Conservation (phyloP, 1,140 invertebrate genomes). For the Nautilus pompilius region DNA sequence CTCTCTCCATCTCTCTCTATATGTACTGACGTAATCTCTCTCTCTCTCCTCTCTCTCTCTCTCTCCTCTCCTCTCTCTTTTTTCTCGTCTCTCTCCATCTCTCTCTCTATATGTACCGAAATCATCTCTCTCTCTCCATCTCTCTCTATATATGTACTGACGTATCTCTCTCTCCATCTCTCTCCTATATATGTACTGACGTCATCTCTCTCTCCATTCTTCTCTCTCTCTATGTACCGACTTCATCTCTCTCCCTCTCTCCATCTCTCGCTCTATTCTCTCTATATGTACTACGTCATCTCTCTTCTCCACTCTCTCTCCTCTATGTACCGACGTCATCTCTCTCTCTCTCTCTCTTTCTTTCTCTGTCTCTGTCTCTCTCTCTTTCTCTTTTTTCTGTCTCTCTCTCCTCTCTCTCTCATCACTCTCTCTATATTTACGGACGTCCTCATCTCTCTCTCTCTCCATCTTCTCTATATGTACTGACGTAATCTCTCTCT, state of each 20-base stretch:
- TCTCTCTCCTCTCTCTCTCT: too few species aligned
- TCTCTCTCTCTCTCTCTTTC: background rate
- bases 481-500: background rate
- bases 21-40: too few species aligned
- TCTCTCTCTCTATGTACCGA: background rate
- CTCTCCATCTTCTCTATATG: background rate
- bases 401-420: too few species aligned
- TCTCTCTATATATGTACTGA: background rate
- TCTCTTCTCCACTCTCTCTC: background rate
- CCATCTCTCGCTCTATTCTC: background rate
- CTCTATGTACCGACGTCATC: background rate
- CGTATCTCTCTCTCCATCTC: background rate
- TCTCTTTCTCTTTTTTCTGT: background rate
- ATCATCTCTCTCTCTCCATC: background rate
- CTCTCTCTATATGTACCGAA: background rate
- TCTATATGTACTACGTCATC: background rate
- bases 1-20: too few species aligned
- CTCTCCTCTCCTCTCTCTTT: too few species aligned
- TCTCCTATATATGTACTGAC: background rate
- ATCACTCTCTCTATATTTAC: background rate
- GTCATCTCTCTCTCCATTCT: background rate
- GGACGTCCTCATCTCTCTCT: background rate
- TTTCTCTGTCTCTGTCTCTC: background rate
- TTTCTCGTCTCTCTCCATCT: too few species aligned
- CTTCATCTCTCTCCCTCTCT: background rate